Evolutionary conservation across 2,797 vertebrate species (phyloP), one percentile per base, ranked within the genome.

Genomic region (Pseudochaenichthys georgianus): DNA sequence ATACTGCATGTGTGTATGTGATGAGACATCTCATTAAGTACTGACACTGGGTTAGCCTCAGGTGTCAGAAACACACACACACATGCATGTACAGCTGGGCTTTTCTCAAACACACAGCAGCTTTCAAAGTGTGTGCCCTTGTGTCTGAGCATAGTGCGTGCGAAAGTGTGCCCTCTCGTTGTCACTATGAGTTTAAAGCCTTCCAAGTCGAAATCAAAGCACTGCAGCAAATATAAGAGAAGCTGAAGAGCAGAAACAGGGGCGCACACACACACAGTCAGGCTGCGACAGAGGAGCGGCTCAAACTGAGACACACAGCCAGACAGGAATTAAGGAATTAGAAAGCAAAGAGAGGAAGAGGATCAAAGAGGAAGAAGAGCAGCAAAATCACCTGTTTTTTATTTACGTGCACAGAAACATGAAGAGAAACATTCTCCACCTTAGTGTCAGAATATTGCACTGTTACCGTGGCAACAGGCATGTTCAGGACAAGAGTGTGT

Each of bases 381-480:
- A 78, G 46, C 5, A 1, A 64, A 74, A 69, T 66, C 41, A 43
- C 64, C 59, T 5, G 0, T 66, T 72, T 69, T 70, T 19, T 16
- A 41, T 64, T 75, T 71, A 60, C 51, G 8, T 70, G 70, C 73
- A 51, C 82, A 85, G 48, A 73, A 62, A 53, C 64, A 31, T 47
- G 19, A 47, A 58, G 47, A 38, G 34, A 79, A 66, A 42, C 58
- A 75, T 70, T 64, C 64, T 61, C 65, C 51, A 81, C 66, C 75
- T 72, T 9, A 28, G 28, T 28, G 28, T 28, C 28, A 78, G 48
- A 65, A 72, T 50, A 57, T 41, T n/a, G 48, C 73, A 51, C 55
- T 21, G 90, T 91, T 90, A 64, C 91, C 75, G 41, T 87, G 88
- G 86, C 71, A 88, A 91, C 90, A 72, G 66, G 72, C 42, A 13